Percentiles rank a stretch among this genome's conserved stretches.
Conservation (phyloP, 2,797 vertebrate genomes). For the Onychomys leucogaster region DNA sequence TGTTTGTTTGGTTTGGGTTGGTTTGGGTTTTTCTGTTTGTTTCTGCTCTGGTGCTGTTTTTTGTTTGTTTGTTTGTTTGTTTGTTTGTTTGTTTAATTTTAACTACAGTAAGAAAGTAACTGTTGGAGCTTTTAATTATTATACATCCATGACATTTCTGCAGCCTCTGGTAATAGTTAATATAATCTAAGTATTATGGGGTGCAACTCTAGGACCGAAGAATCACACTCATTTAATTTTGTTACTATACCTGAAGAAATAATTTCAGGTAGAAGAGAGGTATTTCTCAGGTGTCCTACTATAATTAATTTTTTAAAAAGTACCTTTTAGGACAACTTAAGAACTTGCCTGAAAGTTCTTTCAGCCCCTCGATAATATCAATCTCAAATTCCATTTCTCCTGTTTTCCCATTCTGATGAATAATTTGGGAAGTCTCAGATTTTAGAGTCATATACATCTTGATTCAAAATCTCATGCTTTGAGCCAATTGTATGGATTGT, state of each 20-base stretch:
- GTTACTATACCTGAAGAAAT: constrained; percentile 38
- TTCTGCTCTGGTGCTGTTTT: background rate
- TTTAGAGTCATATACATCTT: background rate
- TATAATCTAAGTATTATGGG: constrained; percentile 30
- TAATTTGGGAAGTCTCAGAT: constrained; percentile 42
- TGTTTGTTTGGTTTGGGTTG: background rate
- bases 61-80: no score
- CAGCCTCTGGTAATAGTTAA: background rate
- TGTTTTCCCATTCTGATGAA: background rate
- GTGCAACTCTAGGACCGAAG: background rate
- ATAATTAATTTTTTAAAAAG: constrained; percentile 22
- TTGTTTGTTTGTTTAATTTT: background rate
- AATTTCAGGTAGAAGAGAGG: constrained; percentile 19
- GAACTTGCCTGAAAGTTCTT: constrained; percentile 31
- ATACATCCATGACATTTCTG: constrained; percentile 21
- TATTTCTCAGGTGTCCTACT: background rate
- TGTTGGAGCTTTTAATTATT: background rate
- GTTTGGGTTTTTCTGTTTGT: background rate
- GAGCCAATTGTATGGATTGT: background rate
- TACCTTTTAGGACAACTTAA: background rate
- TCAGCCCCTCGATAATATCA: constrained; percentile 43
- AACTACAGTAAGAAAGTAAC: constrained; percentile 40
- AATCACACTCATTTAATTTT: background rate
- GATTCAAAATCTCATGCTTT: background rate
- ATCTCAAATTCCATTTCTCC: background rate